These are phyloP conservation scores for Trogon surrucura DNA, from an alignment of 2,113 vertebrate genomes.

Conservation along the genomic window DNA sequence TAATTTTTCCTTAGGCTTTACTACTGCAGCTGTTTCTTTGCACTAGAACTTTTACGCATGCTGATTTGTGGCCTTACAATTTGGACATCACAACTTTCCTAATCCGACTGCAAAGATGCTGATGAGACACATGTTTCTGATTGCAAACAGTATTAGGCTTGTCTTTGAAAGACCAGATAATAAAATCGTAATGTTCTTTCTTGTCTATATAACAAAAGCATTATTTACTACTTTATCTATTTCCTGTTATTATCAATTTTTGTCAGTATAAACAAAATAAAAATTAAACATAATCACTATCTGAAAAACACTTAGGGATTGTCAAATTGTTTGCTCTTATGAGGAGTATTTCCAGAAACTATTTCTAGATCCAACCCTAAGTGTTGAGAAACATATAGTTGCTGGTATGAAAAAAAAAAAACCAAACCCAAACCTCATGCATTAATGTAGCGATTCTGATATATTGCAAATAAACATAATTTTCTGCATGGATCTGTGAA, in stretches of 20 bases:
- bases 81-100: background rate
- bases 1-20: background rate
- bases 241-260: conserved; percentile 15
- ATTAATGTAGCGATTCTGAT: background rate
- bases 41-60: background rate
- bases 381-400: background rate
- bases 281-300: background rate
- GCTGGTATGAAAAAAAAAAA: background rate
- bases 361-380: background rate
- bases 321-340: background rate
- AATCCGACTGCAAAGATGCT: background rate
- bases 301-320: background rate
- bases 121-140: background rate
- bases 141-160: background rate
- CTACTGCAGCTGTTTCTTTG: background rate
- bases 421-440: background rate
- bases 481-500: background rate
- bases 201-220: background rate
- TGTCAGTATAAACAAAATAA: conserved; percentile 42
- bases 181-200: background rate
- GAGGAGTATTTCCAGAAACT: background rate
- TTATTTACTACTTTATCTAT: conserved; percentile 3
- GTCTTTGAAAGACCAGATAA: conserved; percentile 29
- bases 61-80: background rate
- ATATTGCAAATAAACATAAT: background rate